Base-by-base conservation (phyloP, 2,113 vertebrate genomes). In the Motacilla alba region DNA sequence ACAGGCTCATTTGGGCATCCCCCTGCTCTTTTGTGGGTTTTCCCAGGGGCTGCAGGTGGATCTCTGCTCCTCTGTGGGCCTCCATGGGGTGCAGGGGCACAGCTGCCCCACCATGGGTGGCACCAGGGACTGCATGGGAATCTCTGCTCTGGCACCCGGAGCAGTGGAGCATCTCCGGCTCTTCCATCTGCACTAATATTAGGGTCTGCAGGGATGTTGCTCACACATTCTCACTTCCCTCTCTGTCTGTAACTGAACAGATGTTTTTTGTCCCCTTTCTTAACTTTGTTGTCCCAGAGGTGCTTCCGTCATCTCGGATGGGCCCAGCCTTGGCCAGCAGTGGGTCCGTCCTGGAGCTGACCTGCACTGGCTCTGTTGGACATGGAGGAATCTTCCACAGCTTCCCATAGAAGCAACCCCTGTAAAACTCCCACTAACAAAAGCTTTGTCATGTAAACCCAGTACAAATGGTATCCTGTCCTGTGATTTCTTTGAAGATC, bases 231-330 rank as follows among this genome's bases (percentile, higher is more conserved):
- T 76, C 64, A 35, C 11, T 41, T 13, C 21, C 33, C 18, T 58
- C 50, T 82, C 56, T 31, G 30, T 10, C 28, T 87, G 15, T 27
- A 21, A 23, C 17, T 50, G 76, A 12, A 3, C 6, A 69, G 76
- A 5, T 27, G 17, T 13, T 49, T 64, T 74, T 44, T 47, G 28
- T 18, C 21, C 15, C 9, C 33, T 26, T 82, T 66, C 37, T 87
- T 35, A 35, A 19, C 30, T 70, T 21, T 39, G 9, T 28, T 53
- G 8, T 66, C 30, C n/a, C 44, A 59, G 78, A 58, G 56, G 74
- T 0, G 0, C 30, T 52, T 41, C 37, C 1, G 0, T 22, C 11
- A 13, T 43, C 2, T 13, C 18, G 50, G 43, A 20, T 18, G 15
- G 37, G 9, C 30, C 19, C 0, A 0, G 43, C 37, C 11, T 58